Base-by-base conservation (phyloP, 92 coral and sea anemone genomes). In the Metridium senile region DNA sequence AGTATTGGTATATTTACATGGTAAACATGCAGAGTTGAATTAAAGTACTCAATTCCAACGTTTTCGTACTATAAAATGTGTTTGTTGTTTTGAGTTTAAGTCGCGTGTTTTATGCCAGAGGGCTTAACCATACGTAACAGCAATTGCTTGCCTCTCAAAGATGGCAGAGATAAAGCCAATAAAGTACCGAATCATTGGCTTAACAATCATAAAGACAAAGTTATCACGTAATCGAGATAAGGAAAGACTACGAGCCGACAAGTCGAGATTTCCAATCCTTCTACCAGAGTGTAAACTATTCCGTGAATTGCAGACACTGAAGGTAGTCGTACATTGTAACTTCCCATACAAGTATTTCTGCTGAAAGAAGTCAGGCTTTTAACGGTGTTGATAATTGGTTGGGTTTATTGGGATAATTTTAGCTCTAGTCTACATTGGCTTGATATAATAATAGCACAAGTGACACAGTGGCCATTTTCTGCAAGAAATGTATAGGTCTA, bases 91-190 rank as follows among this genome's bases (percentile, higher is more conserved):
- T 54, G 61, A 54, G 9, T 17, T 54, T 54, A 68, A 49, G 53
- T 72, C 76, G 78, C 78, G 78, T 73, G 78, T 58, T 57, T 30
- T 7, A 33, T 25, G 78, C 78, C 69, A 79, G 66, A 66, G 84
- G 61, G 84, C 74, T 74, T 33, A 33, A 26, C 35, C 58, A 59
- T 70, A 58, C 73, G 76, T 58, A 62, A 35, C 34, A 58, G 62
- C 84, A 79, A 79, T 79, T 30, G 84, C 70, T 79, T 33, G 68
- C 46, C 74, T 70, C 58, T 70, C 78, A 46, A 58, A 68, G 84
- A 79, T 79, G 76, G 53, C 33, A 28, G 22, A 34, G 84, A 79
- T 79, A 79, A 79, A 46, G 51, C 17, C 59, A 47, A 23, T 79
- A 71, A 79, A 56, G 76, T 26, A 39, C 22, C 76, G 20, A 45